Evolutionary conservation across 2,797 vertebrate genomes (phyloP), one percentile per base, ranked within the genome.

Genomic region (Ciconia nigra): DNA sequence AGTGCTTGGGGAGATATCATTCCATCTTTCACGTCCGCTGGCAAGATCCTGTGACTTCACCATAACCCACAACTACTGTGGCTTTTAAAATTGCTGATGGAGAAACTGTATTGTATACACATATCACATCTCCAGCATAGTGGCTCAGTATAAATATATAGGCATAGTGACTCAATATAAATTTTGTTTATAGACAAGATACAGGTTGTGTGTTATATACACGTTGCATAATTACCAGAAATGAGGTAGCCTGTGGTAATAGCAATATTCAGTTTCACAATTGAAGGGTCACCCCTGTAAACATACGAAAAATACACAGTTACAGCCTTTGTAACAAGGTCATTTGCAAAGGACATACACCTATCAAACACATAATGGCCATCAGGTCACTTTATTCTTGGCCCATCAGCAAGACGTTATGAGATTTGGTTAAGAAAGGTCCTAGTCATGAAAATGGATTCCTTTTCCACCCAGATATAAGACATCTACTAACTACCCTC

Each of bases 221-320:
- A 85, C 1, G 2, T 72, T 70, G 58, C 86, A 91, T 97, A 96
- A 98, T 99, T 98, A 99, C 99, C 99, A 97, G 99, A 99, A 98
- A 99, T 98, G 99, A 99, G 99, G 99, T 99, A 99, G 99, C 99
- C 99, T 98, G 99, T 99, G 97, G 99, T 99, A 98, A 99, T 98
- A 97, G 99, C 99, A 98, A 99, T 98, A 97, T 99, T 99, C 98
- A 99, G 98, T 97, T 99, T 99, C 97, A 99, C 99, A 98, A 99
- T 94, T 89, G 98, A 98, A 96, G 99, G 98, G 93, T 99, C 98
- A 87, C 99, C 99, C 99, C 99, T 99, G 97, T 95, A 98, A 97
- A 96, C 76, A 97, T n/a, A 90, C 16, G 65, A 87, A 92, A 90
- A 93, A 79, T 15, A 83, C 67, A 77, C 6, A 80, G 86, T 88